These are phyloP conservation scores for Pelobates cultripes DNA, from an alignment of 2,797 vertebrate genomes.

Conservation along the genomic window DNA sequence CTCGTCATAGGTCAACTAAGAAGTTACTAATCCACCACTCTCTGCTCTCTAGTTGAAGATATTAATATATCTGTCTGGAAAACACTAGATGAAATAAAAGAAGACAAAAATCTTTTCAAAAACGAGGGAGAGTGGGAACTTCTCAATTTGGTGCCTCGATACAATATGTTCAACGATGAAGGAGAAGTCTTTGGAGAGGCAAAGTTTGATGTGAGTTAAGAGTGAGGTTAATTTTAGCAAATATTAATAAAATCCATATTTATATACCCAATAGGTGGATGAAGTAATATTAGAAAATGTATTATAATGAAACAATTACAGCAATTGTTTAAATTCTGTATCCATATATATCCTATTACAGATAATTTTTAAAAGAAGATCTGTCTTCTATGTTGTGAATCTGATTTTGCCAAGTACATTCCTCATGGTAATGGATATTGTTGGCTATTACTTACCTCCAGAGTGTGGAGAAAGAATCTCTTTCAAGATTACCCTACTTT, in stretches of 20 bases:
- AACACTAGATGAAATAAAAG: slow-evolving; percentile 80
- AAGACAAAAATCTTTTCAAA: slow-evolving; percentile 68
- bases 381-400: slow-evolving; percentile 91
- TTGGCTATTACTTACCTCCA: slow-evolving; percentile 94
- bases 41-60: slow-evolving; percentile 79
- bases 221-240: not conserved
- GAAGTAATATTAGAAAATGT: too few relatives aligned
- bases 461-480: slow-evolving; percentile 96
- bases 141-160: slow-evolving; percentile 81
- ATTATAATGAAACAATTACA: too few relatives aligned
- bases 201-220: slow-evolving; percentile 87
- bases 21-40: not conserved
- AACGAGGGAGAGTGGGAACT: slow-evolving; percentile 92
- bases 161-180: slow-evolving; percentile 83
- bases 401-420: slow-evolving; percentile 93
- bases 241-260: too few relatives aligned
- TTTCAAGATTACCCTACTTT: slow-evolving; percentile 94
- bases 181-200: slow-evolving; percentile 84
- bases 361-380: slow-evolving; percentile 91
- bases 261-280: too few relatives aligned
- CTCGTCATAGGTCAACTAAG: too few relatives aligned
- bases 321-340: not conserved
- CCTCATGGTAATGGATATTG: slow-evolving; percentile 93
- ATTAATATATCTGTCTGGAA: slow-evolving; percentile 93
- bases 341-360: slow-evolving; percentile 53